Percentiles rank a stretch among this genome's conserved stretches.
Conservation (phyloP, 1,140 invertebrate genomes). For the Dermatophagoides farinae region DNA sequence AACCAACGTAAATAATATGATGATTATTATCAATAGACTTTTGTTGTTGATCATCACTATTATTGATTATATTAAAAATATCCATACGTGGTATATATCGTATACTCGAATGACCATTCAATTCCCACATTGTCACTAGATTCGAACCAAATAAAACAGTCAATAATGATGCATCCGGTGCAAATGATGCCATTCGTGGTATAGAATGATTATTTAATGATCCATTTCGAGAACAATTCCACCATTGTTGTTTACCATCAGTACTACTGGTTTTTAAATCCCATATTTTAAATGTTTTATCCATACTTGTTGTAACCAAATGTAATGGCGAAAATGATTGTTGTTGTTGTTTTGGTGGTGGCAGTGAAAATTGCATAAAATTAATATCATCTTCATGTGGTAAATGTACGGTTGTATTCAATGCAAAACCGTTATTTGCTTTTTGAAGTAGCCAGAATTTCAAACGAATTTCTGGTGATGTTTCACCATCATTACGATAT, state of each 20-base stretch:
- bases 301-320: slow-evolving; percentile 39
- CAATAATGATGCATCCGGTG: slow-evolving; percentile 50
- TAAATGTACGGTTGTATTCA: slow-evolving; percentile 49
- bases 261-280: slow-evolving; percentile 30
- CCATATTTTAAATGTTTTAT: slow-evolving; percentile 54
- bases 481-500: slow-evolving; percentile 35
- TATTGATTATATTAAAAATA: background rate
- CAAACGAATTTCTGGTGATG: slow-evolving; percentile 39
- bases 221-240: slow-evolving; percentile 42
- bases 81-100: background rate
- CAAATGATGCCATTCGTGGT: slow-evolving; percentile 38
- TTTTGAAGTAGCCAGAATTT: slow-evolving; percentile 46
- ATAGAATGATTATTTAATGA: slow-evolving; percentile 36
- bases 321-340: slow-evolving; percentile 25
- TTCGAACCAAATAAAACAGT: slow-evolving; percentile 41
- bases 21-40: background rate
- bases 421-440: slow-evolving; percentile 27
- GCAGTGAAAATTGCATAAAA: slow-evolving; percentile 37
- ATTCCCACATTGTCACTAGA: slow-evolving; percentile 46
- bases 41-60: background rate
- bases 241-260: slow-evolving; percentile 24
- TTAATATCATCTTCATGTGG: slow-evolving; percentile 44
- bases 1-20: background rate
- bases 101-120: slow-evolving; percentile 10
- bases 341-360: slow-evolving; percentile 20